A percentile compares a stretch with the other conserved stretches of the same genome.
Evolutionary conservation across 2,888 invertebrate genomes (phyloP).

Genomic region (Desoria tigrina): DNA sequence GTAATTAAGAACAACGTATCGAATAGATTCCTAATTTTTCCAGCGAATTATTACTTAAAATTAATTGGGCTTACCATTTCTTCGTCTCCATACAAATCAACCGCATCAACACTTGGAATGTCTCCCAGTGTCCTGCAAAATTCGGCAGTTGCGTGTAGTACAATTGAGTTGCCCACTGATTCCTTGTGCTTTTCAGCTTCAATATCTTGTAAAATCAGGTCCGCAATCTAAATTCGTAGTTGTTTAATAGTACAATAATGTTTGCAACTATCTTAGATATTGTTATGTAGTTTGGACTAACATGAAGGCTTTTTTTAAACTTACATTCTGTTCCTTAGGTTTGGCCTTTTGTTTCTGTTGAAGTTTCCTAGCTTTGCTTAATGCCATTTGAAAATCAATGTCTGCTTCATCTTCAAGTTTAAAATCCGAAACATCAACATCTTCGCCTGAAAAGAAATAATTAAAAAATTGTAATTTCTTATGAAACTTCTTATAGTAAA

Average conservation of each 20-base stretch:
- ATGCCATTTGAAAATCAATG: conserved; percentile 66
- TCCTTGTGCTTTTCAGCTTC: conserved; percentile 52
- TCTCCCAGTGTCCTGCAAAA: conserved; percentile 94
- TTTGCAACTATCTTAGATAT: no score
- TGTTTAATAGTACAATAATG: no score
- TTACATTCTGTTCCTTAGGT: conserved; percentile 39
- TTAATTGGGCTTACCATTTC: conserved; percentile 63
- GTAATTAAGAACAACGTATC: neutral
- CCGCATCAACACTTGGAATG: conserved; percentile 89
- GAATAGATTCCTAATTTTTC: conserved; percentile 1
- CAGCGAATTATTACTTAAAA: no score
- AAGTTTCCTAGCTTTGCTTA: conserved; percentile 71
- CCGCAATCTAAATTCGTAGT: neutral
- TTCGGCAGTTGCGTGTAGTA: conserved; percentile 91
- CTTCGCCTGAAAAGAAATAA: conserved; percentile 22
- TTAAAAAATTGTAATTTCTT: no score
- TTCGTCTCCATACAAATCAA: conserved; percentile 77
- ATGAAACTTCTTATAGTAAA: no score
- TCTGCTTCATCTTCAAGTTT: conserved; percentile 71
- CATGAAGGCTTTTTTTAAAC: neutral
- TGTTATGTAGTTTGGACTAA: neutral
- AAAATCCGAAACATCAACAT: conserved; percentile 60
- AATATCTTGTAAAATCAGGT: conserved; percentile 21
- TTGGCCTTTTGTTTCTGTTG: conserved; percentile 61
- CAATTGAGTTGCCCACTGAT: conserved; percentile 63